A percentile compares a stretch with the other conserved stretches of the same genome.
Evolutionary conservation across 2,113 vertebrate species (phyloP).

Genomic region (Salvelinus namaycush): DNA sequence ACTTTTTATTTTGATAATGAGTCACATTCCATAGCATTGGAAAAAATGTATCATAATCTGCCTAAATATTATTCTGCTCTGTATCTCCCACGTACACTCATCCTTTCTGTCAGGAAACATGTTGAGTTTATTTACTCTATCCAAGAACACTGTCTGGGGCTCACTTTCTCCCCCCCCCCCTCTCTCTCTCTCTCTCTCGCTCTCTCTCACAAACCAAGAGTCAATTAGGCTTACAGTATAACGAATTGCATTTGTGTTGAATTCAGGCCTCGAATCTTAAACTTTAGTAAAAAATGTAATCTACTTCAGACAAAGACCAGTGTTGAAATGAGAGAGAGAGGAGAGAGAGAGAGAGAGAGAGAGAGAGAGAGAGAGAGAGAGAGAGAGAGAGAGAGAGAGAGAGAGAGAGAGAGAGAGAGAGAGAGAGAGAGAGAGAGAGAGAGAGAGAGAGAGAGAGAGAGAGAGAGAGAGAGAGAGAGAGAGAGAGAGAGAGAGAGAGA

Average conservation of each 20-base stretch:
- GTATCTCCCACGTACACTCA: conserved; percentile 27
- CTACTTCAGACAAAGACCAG: neutral
- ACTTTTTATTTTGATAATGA: too few species aligned
- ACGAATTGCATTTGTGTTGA: too few species aligned
- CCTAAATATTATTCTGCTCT: conserved; percentile 61
- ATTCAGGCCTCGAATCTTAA: neutral
- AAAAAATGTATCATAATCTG: conserved; percentile 40
- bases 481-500: conserved; percentile 9
- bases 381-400: neutral
- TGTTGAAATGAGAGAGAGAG: neutral
- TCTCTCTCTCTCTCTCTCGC: neutral
- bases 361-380: conserved; percentile 6
- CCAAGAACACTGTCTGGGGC: conserved; percentile 34
- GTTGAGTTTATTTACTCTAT: conserved; percentile 45
- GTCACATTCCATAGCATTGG: too few species aligned
- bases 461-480: neutral
- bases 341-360: conserved; percentile 4
- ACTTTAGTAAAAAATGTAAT: too few species aligned
- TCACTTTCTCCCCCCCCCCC: neutral
- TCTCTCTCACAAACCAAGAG: too few species aligned
- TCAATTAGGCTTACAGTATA: too few species aligned
- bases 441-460: conserved; percentile 7
- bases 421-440: conserved; percentile 15
- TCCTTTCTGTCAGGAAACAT: conserved; percentile 39
- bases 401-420: conserved; percentile 14